Base-by-base conservation (phyloP, 2,797 vertebrate genomes). In the Dallia pectoralis region DNA sequence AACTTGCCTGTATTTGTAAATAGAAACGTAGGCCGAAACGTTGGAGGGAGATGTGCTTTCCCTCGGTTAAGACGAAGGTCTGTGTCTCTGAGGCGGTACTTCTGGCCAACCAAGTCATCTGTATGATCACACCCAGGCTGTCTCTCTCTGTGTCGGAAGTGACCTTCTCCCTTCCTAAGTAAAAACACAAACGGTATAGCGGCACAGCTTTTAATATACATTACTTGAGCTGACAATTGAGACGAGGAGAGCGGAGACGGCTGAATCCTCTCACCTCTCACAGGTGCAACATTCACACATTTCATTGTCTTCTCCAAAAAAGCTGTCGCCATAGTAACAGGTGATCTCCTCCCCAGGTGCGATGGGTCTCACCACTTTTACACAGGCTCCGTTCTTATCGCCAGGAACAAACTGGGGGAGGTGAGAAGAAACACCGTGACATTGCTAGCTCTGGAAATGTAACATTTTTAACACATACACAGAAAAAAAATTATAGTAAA, bases 241-340 rank as follows among this genome's bases (percentile, higher is more conserved):
- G 15, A 8, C 64, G 11, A 18, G 8, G 63, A 47, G 62, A 47
- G 62, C 71, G 27, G 27, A 69, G 4, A 30, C 14, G 16, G 5
- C 29, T 56, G 56, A 1, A 19, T 47, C 30, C 71, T 75, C 92
- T 86, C 82, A 98, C 96, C 95, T 96, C 87, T 98, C 96, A 47
- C 96, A 98, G 70, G 96, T 98, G 91, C 94, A 91, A 90, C 96
- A 97, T 89, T 97, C 96, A 77, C 96, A 98, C 92, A 95, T 94
- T 88, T 97, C 96, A 7, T 98, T 98, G 84, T 96, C 93, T 85
- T 97, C 96, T 0, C 96, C 96, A 14, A 97, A 97, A 92, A 97
- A 97, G 85, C 96, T 95, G 77, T 96, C 95, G 0, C 96, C 96
- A 49, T 97, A 98, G 93, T 95, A 97, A 91, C 96, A 97, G 0